Evolutionary conservation across 2,888 invertebrate genomes (phyloP), one percentile per base, ranked within the genome.

Genomic region (Euspilapteryx auroguttella): DNA sequence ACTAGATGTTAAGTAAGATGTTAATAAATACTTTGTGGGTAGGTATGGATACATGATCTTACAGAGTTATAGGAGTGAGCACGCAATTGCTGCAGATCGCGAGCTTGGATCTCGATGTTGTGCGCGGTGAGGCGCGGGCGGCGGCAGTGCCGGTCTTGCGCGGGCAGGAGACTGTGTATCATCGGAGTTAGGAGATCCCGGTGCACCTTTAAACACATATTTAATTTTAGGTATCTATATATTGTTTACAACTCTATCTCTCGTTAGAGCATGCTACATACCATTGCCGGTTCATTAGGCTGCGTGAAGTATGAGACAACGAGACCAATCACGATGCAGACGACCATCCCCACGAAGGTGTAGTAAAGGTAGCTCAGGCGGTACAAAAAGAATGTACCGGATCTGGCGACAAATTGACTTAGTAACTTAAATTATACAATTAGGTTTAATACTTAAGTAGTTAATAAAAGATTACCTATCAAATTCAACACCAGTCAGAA

Each of bases 301-400:
- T 80, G 80, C 1, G 86, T 86, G 40, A 84, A 69, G 55, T 81
- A 83, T 12, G 88, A 87, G 14, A 87, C 83, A 14, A 83, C 41
- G 11, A 84, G 53, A 1, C 89, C 89, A 4, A 86, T 73, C 3
- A 78, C 32, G 25, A 87, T 75, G 8, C 83, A 83, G 1, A 82
- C 82, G 1, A 80, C 38, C 45, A 84, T 81, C 4, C 89, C 89
- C n/a, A 87, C 71, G 34, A 83, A 66, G 1, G 87, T 86, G 57
- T 88, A 89, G 69, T 87, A 89, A 54, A 88, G 77, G 56, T 89
- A 90, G 9, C 88, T 88, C 46, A 89, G 53, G 39, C 81, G 68
- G 51, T 85, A 89, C 32, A 87, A 49, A 41, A 80, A 65, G 50
- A 85, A 84, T n/a, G 82, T 80, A 15, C 76, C 66, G 22, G 80